Evolutionary conservation across 1,140 invertebrate genomes (phyloP), one percentile per base, ranked within the genome.

Genomic region (Drosophila bifasciata): DNA sequence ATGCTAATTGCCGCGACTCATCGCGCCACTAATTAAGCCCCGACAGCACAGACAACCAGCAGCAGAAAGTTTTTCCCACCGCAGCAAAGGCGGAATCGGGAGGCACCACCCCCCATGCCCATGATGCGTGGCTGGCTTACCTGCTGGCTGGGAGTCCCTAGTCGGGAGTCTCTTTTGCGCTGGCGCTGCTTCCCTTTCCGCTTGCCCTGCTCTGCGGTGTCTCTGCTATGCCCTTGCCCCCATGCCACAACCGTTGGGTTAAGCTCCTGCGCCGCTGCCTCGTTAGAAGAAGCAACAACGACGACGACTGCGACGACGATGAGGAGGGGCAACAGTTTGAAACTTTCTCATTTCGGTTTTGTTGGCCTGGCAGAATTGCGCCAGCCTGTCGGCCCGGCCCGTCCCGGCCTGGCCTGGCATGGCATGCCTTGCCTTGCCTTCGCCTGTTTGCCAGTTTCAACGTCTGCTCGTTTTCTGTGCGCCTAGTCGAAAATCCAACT

Each of bases 401-500:
- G 40, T 44, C 32, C 5, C 49, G 58, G 41, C 28, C 45, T 36
- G 57, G 59, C 43, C 43, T 23, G 28, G 62, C n/a, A n/a, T n/a
- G n/a, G n/a, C n/a, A n/a, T n/a, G n/a, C n/a, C n/a, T n/a, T n/a
- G n/a, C 56, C 48, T 56, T 60, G 36, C 55, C 49, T 41, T 44
- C 63, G 61, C 75, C 71, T 57, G 79, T 45, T 74, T 79, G 76
- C 70, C 63, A 51, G 76, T 76, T 81, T 83, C 83, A 53, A 66
- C 84, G 77, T 59, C 79, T 86, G 70, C 63, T 21, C 67, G 49
- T 74, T 90, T 85, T 73, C 89, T 91, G 89, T 78, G 89, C 89
- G 89, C 89, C 89, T 91, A 91, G 86, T 89, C 90, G 89, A 91
- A 91, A 91, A 88, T 89, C 89, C 89, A 91, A 91, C 89, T 91